These are phyloP conservation scores for Bujurquina vittata DNA, from an alignment of 2,113 vertebrate genomes.

Conservation along the genomic window DNA sequence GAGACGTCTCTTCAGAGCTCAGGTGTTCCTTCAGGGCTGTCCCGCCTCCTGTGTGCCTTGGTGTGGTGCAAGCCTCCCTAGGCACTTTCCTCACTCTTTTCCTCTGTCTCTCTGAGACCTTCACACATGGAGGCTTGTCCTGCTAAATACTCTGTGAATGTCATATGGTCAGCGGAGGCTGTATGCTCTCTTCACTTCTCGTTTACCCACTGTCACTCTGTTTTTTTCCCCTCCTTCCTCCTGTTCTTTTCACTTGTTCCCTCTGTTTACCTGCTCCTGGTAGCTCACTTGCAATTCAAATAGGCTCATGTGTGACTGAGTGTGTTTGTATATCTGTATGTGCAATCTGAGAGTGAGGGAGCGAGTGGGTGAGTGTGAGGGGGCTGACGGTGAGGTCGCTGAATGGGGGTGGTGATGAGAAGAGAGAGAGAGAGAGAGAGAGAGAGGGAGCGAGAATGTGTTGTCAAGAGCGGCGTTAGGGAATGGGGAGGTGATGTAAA, in stretches of 20 bases:
- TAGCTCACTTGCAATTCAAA: conserved; percentile 71
- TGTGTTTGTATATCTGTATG: conserved; percentile 59
- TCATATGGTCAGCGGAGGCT: conserved; percentile 48
- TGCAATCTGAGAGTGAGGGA: conserved; percentile 68
- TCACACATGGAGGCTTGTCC: conserved; percentile 64
- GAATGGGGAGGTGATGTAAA: conserved; percentile 52
- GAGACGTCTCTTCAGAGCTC: conserved; percentile 52
- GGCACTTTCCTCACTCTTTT: conserved; percentile 20
- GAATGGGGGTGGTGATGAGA: conserved; percentile 63
- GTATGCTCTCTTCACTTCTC: background rate
- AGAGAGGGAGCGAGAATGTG: background rate
- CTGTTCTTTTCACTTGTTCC: conserved; percentile 40
- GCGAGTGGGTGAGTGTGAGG: conserved; percentile 66
- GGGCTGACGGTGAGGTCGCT: conserved; percentile 66
- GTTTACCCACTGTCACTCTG: background rate
- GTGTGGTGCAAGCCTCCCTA: conserved; percentile 14
- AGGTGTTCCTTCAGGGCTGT: conserved; percentile 63
- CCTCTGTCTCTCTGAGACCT: conserved; percentile 31
- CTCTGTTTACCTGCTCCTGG: conserved; percentile 59
- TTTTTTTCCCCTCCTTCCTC: background rate
- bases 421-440: background rate
- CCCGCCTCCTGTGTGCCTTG: conserved; percentile 32
- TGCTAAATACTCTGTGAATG: conserved; percentile 59
- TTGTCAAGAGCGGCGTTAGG: conserved; percentile 31
- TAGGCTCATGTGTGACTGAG: conserved; percentile 64